Evolutionary conservation across 2,888 invertebrate genomes (phyloP), one percentile per base, ranked within the genome.

Genomic region (Lycaena phlaeas): DNA sequence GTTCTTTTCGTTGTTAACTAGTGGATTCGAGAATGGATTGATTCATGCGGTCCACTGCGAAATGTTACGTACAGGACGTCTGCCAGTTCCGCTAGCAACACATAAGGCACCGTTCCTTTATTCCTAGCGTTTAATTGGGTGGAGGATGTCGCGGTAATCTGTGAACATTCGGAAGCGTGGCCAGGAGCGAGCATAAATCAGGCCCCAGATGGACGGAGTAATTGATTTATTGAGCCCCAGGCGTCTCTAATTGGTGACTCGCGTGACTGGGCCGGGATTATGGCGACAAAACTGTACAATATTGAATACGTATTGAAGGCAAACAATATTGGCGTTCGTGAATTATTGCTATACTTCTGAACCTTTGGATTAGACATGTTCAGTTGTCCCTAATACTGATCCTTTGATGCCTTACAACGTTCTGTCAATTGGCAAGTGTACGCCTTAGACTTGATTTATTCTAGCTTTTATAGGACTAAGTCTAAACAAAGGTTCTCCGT

Each of bases 221-320:
- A 79, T 78, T 82, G 84, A 82, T 82, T 84, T 84, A 81, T 78
- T 72, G 77, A 68, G 54, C 57, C 47, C 57, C 53, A 61, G 69
- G 74, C 72, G 72, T 70, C 72, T 61, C 74, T 82, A 82, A 84
- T 84, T 84, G 82, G 84, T 72, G 67, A 66, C 67, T 78, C 74
- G 79, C 81, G 81, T 81, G 82, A 82, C 81, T 62, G 51, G 52
- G 60, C 59, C 54, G 57, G 65, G 70, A 72, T 76, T 77, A 74
- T 77, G 72, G 67, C 72, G 67, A 74, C 76, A 73, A 72, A 72
- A 72, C 70, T 68, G 61, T 63, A 66, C 71, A 69, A 72, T 72
- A 72, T 68, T 73, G 65, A 67, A 66, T 63, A 36, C 67, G 63
- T 68, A 29, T 29, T 29, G 28, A 14, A 11, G 12, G 12, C 12